Evolutionary conservation across 2,113 vertebrate genomes (phyloP).

Genomic region (Calcarius ornatus): DNA sequence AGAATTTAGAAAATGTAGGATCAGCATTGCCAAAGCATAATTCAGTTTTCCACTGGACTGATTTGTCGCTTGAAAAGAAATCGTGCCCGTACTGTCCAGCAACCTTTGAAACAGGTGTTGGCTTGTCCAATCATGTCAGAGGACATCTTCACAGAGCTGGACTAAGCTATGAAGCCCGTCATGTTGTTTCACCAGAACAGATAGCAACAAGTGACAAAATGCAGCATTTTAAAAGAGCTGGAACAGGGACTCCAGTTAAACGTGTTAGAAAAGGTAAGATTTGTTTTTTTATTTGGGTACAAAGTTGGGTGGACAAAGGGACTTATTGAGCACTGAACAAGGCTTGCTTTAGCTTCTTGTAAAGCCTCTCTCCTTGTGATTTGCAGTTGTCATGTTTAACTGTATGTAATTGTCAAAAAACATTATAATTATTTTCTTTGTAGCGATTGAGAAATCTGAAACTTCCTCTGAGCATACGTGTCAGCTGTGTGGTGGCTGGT

Average conservation of each 20-base stretch:
- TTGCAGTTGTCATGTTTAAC: not conserved
- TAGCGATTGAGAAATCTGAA: slow-evolving; percentile 86
- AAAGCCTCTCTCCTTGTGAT: not conserved
- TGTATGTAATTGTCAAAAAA: not conserved
- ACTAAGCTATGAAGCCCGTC: slow-evolving; percentile 90
- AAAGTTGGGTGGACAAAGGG: not conserved
- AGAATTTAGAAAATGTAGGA: slow-evolving; percentile 77
- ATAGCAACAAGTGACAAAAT: slow-evolving; percentile 88
- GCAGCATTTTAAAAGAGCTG: slow-evolving; percentile 86
- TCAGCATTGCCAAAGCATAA: slow-evolving; percentile 76
- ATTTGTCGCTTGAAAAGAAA: slow-evolving; percentile 84
- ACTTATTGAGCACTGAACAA: not conserved
- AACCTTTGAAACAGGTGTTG: slow-evolving; percentile 90
- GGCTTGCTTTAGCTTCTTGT: not conserved
- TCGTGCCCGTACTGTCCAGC: slow-evolving; percentile 91
- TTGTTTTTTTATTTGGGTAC: not conserved
- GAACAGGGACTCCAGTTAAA: slow-evolving; percentile 77
- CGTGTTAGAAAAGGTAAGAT: slow-evolving; percentile 87
- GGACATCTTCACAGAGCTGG: slow-evolving; percentile 92
- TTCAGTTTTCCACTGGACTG: slow-evolving; percentile 83
- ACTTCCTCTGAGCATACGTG: slow-evolving; percentile 85
- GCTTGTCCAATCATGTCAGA: slow-evolving; percentile 91
- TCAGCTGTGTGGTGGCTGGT: slow-evolving; percentile 90
- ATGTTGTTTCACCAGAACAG: slow-evolving; percentile 90
- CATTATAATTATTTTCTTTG: slow-evolving; percentile 60